These are phyloP conservation scores for Gymnosoma rotundatum DNA, from an alignment of 2,888 invertebrate genomes.

Conservation along the genomic window DNA sequence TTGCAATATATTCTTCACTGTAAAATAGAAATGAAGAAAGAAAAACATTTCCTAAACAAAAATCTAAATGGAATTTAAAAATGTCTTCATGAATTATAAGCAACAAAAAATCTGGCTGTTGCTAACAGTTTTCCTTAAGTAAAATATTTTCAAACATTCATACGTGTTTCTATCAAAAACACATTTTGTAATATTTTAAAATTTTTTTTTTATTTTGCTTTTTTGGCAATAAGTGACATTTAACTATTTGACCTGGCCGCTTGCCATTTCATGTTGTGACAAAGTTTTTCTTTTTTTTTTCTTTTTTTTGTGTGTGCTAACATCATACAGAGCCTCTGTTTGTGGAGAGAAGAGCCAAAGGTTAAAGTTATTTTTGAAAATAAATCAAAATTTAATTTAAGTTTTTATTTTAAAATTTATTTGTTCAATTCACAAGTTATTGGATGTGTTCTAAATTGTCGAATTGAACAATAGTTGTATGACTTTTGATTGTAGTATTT, in stretches of 20 bases:
- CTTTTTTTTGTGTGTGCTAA: background rate
- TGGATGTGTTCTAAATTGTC: no score
- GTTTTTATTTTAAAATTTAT: background rate
- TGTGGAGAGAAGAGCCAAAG: slow-evolving; percentile 24
- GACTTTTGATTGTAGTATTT: no score
- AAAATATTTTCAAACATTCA: background rate
- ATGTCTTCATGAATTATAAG: slow-evolving; percentile 1
- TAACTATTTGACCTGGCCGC: slow-evolving; percentile 67
- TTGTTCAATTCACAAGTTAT: slow-evolving; percentile 1
- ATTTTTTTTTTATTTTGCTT: slow-evolving; percentile 11
- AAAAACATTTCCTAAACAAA: background rate
- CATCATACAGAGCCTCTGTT: slow-evolving; percentile 26
- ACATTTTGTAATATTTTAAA: slow-evolving; percentile 31
- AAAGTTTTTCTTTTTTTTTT: slow-evolving; percentile 14
- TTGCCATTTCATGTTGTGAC: slow-evolving; percentile 59
- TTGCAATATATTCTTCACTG: background rate
- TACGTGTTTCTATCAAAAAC: slow-evolving; percentile 38
- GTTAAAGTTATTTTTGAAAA: slow-evolving; percentile 20
- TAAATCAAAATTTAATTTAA: slow-evolving; percentile 33
- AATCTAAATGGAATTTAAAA: background rate
- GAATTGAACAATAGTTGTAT: no score
- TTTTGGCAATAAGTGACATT: slow-evolving; percentile 63
- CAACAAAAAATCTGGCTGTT: slow-evolving; percentile 45
- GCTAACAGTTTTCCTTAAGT: slow-evolving; percentile 35
- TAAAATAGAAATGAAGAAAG: background rate